These are phyloP conservation scores for Tachysurus fulvidraco DNA, from an alignment of 2,113 vertebrate species.

Conservation along the genomic window DNA sequence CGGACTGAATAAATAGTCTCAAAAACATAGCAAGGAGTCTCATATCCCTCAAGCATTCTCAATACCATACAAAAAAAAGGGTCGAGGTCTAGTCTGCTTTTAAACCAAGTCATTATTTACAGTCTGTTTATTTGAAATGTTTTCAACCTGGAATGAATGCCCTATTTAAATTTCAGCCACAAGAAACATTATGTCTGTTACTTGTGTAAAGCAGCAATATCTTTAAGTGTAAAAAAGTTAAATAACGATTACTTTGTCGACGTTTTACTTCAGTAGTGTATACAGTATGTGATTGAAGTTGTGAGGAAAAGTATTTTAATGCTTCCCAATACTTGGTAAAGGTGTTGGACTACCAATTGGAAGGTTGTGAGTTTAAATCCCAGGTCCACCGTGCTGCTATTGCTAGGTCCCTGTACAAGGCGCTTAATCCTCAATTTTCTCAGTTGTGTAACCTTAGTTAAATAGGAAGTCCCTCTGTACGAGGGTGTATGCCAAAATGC, in stretches of 20 bases:
- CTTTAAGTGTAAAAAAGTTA: not conserved
- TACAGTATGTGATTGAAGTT: not conserved
- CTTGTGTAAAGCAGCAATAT: not conserved
- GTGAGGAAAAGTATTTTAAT: not conserved
- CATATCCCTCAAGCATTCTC: not conserved
- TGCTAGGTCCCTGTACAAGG: too few relatives aligned
- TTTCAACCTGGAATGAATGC: not conserved
- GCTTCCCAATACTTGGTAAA: not conserved
- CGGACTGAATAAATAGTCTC: constrained; percentile 35
- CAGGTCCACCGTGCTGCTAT: too few relatives aligned
- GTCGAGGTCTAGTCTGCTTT: not conserved
- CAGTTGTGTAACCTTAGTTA: too few relatives aligned
- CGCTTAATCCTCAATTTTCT: too few relatives aligned
- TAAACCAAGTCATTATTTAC: constrained; percentile 9
- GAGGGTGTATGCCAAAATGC: too few relatives aligned
- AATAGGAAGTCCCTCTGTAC: too few relatives aligned
- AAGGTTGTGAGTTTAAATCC: too few relatives aligned
- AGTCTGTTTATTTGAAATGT: not conserved
- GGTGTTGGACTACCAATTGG: too few relatives aligned
- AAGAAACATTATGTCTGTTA: not conserved
- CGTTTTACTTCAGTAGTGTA: not conserved
- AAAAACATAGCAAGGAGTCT: constrained; percentile 43
- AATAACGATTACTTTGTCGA: not conserved
- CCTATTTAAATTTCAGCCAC: constrained; percentile 12
- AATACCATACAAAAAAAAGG: too few relatives aligned